These are phyloP conservation scores for Psittacula echo DNA, from an alignment of 2,797 vertebrate species.

Conservation along the genomic window DNA sequence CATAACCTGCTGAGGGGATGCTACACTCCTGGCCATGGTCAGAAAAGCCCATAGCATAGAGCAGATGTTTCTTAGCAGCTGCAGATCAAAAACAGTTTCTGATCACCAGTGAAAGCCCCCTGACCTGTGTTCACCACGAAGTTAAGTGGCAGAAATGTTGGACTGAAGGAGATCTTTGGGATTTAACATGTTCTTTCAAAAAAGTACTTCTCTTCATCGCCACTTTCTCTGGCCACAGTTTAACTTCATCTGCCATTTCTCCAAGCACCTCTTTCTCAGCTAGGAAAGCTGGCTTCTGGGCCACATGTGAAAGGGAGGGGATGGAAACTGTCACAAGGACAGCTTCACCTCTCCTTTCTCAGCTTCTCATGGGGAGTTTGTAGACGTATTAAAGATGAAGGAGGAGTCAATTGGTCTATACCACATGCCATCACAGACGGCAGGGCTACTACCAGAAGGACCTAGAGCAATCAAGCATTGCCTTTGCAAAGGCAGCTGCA, in stretches of 20 bases:
- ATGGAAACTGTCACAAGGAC: background rate
- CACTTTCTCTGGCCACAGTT: background rate
- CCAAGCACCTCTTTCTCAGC: background rate
- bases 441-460: background rate
- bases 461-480: background rate
- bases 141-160: background rate
- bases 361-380: background rate
- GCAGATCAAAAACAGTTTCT: background rate
- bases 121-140: background rate
- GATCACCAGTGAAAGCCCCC: background rate
- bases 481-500: background rate
- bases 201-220: background rate
- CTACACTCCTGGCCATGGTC: background rate
- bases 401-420: background rate
- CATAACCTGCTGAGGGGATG: background rate
- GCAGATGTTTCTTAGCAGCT: background rate
- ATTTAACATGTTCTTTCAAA: background rate
- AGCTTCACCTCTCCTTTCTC: background rate
- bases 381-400: background rate
- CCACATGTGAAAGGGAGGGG: background rate
- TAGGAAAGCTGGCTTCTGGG: background rate
- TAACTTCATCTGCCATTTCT: conserved; percentile 1
- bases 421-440: background rate
- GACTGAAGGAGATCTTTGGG: background rate
- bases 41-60: background rate